A percentile compares a stretch with the other conserved stretches of the same genome.
Conservation (phyloP, 1,140 invertebrate genomes). For the Solen grandis region DNA sequence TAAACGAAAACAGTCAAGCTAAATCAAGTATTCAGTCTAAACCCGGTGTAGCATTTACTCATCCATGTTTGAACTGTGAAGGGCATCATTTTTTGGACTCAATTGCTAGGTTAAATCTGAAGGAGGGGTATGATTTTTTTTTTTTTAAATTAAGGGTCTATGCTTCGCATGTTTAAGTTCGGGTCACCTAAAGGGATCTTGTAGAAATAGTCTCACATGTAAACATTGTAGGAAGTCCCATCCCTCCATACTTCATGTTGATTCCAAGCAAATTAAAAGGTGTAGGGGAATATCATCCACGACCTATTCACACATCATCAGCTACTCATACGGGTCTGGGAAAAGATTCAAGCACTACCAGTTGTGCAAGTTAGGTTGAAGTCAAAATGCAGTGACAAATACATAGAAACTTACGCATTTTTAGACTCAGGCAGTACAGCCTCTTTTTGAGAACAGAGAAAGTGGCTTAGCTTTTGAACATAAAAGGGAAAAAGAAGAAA, state of each 20-base stretch:
- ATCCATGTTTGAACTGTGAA: neutral
- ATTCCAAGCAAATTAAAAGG: neutral
- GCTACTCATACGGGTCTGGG: slow-evolving; percentile 7
- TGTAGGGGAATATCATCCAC: neutral
- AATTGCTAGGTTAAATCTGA: neutral
- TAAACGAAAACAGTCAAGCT: neutral
- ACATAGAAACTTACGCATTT: slow-evolving; percentile 45
- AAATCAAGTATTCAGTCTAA: neutral
- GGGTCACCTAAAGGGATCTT: neutral
- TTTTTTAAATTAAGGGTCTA: slow-evolving; percentile 1
- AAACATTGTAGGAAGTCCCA: neutral
- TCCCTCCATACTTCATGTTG: neutral
- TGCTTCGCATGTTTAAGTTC: neutral
- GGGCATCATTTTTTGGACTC: neutral
- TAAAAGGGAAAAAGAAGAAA: slow-evolving; percentile 24
- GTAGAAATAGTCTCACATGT: neutral
- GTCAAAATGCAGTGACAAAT: slow-evolving; percentile 23
- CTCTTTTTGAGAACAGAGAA: slow-evolving; percentile 41
- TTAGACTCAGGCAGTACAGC: slow-evolving; percentile 47
- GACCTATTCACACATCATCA: too few relatives aligned
- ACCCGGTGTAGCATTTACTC: neutral
- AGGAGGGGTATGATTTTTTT: neutral
- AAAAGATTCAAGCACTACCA: slow-evolving; percentile 11
- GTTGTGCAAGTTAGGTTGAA: slow-evolving; percentile 41
- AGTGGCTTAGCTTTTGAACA: slow-evolving; percentile 1